Percentiles rank a stretch among this genome's conserved stretches.
phyloP scores from a whole-genome alignment of 2,888 invertebrate species.

The Polyommatus icarus region DNA sequence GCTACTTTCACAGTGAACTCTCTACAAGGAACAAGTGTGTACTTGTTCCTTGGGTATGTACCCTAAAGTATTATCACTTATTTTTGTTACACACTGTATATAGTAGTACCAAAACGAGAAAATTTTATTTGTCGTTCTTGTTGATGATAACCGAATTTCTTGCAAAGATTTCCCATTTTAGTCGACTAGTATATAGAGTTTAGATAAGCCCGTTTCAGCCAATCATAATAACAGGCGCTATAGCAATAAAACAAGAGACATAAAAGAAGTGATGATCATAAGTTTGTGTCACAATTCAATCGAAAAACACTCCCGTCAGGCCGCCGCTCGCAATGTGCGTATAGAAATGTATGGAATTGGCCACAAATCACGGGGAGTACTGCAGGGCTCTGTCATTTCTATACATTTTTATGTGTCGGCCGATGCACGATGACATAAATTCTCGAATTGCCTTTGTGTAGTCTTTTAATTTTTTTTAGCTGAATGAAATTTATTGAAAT shows the following conservation, averaged over 20 bases:
- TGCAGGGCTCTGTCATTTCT: constrained; percentile 13
- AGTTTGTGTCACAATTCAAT: constrained; percentile 21
- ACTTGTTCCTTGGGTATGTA: no score
- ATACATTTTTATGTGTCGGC: constrained; percentile 22
- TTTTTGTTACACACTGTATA: no score
- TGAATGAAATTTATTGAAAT: not conserved
- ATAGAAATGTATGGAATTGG: constrained; percentile 23
- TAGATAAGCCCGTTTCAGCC: not conserved
- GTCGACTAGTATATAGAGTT: not conserved
- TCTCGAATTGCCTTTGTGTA: constrained; percentile 25
- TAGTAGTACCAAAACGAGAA: not conserved
- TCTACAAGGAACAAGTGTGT: no score
- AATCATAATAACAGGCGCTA: not conserved
- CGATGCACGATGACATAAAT: constrained; percentile 11
- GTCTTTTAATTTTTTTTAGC: constrained; percentile 10
- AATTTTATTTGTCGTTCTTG: not conserved
- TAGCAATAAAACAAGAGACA: not conserved
- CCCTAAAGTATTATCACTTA: no score
- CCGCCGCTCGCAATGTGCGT: constrained; percentile 2
- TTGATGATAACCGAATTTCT: not conserved
- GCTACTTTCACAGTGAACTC: no score
- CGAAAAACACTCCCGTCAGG: constrained; percentile 1
- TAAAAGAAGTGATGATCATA: constrained; percentile 14
- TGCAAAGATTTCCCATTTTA: not conserved
- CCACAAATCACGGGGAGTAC: constrained; percentile 11